Base-by-base conservation (phyloP, 2,113 vertebrate genomes). In the Pao palembangensis region DNA sequence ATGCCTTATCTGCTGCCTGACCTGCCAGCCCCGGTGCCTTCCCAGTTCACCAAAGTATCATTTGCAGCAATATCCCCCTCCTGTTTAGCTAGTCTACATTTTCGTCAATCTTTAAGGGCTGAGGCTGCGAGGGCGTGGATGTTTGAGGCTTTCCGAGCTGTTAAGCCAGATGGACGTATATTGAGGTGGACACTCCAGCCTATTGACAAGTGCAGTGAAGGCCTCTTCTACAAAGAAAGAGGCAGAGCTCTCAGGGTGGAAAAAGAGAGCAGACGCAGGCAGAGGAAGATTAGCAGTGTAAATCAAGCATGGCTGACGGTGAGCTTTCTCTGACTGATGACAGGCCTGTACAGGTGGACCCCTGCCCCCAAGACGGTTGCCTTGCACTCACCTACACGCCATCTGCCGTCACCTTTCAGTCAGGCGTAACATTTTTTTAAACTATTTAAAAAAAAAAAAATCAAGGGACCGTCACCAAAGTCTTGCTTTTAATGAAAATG, bases 281-380 rank as follows among this genome's bases (percentile, higher is more conserved):
- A 49, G 65, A 64, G 72, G 57, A 66, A 66, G 84, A 82, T 83
- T 81, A 85, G 75, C 73, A 54, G 69, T 53, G 74, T 61, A 82
- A 81, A 71, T 88, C 82, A 86, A 71, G 75, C 79, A 63, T 84
- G 71, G 71, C 81, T 87, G 82, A 81, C 80, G 73, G 64, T 46
- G n/a, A 71, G 75, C 67, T 61, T 42, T 76, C 68, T 65, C 49
- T 64, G 62, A 62, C 74, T 52, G 85, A 74, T 87, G 88, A 89
- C 88, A 86, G 72, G 67, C 79, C 65, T 61, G 58, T 84, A 71
- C 84, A 85, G 82, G 79, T 87, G 84, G 60, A 61, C 76, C 63
- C 72, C 62, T 23, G 59, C 25, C 51, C 48, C n/a, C 38, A 8
- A 34, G 43, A 38, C 18, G 43, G 21, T 43, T 43, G 3, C 15